Evolutionary conservation across 92 coral and sea anemone species (phyloP), one percentile per base, ranked within the genome.

Genomic region (Chrysogorgia sp.): DNA sequence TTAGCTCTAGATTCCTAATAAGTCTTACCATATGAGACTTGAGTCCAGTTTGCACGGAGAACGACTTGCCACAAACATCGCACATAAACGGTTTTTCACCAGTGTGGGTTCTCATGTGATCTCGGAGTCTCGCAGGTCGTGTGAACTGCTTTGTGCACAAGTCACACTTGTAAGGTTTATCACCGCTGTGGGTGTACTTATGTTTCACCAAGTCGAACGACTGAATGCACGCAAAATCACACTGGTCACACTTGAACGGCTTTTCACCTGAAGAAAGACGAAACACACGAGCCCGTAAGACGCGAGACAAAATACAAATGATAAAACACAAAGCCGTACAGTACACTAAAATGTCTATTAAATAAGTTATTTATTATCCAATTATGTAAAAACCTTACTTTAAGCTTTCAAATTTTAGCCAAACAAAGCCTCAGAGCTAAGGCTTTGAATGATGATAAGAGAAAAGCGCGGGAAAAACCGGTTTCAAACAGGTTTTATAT

Each of bases 1-100:
- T 33, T 10, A 28, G n/a, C 17, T 58, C 56, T 9, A n/a, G n/a
- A n/a, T n/a, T n/a, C n/a, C n/a, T n/a, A n/a, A n/a, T n/a, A n/a
- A n/a, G 34, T 50, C 84, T 59, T 67, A 86, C 98, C 97, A 91
- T 96, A 61, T 93, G 98, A 14, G 98, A 93, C 89, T 93, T 93
- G 86, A 93, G 92, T 29, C 98, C 98, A 71, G 98, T 93, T 83
- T 93, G 98, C 49, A 93, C 92, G 34, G 98, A 96, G 85, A 93
- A 93, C 6, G 94, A 89, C 77, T 93, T 93, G 25, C 98, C 98
- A 63, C 98, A 93, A 32, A 93, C 92, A 26, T 91, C 97, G 83
- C 98, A 93, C 20, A 86, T 89, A 64, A 72, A 93, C 0, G 98
- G 98, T 64, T 93, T 93, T 61, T 93, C 98, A 1, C 98, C 98